Evolutionary conservation across 2,113 vertebrate species (phyloP).

Genomic region (Coptodon bakossiorum): DNA sequence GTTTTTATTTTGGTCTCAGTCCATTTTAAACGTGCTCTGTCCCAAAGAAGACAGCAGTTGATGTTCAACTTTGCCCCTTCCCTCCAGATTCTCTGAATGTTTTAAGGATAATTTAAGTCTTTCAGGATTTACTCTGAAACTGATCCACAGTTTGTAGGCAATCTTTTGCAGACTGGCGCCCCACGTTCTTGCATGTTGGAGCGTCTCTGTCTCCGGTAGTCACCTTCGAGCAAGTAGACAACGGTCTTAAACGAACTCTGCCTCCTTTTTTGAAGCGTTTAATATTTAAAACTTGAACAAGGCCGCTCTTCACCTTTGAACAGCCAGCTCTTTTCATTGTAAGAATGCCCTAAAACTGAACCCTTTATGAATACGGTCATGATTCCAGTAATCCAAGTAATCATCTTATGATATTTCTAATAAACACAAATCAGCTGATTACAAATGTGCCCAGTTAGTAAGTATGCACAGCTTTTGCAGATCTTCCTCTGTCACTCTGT

Average conservation of each 20-base stretch:
- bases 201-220: neutral
- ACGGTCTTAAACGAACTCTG: neutral
- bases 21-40: neutral
- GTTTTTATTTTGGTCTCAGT: neutral
- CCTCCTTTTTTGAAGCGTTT: neutral
- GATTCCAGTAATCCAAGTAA: neutral
- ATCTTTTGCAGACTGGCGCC: fast-evolving
- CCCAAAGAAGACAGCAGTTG: neutral
- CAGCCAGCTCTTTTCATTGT: neutral
- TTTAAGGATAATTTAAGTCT: neutral
- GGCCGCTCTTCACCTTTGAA: fast-evolving
- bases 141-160: too few species aligned
- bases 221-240: fast-evolving
- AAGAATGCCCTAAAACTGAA: fast-evolving
- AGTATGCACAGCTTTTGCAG: neutral
- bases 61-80: neutral
- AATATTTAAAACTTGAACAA: neutral
- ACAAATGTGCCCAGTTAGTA: fast-evolving
- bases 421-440: neutral
- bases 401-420: neutral
- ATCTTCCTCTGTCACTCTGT: neutral
- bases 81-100: fast-evolving
- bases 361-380: neutral
- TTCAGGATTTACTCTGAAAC: fast-evolving
- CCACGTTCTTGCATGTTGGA: neutral